Evolutionary conservation across 2,888 invertebrate species (phyloP).

Genomic region (Ophioninae sp.): DNA sequence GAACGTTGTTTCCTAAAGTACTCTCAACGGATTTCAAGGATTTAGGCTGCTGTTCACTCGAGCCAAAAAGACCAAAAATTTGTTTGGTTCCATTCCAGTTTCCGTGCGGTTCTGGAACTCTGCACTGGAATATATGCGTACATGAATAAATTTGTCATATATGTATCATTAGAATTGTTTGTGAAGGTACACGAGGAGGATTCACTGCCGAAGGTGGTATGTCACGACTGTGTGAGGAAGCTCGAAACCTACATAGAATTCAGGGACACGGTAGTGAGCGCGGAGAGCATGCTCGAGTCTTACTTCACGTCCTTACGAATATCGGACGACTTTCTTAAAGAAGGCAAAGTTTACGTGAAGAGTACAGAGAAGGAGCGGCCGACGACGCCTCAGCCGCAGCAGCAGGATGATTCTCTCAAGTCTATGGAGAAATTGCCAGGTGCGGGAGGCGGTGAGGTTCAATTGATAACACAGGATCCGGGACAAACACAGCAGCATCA

Average conservation of each 20-base stretch:
- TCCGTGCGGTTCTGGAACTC: background rate
- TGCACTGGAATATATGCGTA: background rate
- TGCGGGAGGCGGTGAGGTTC: slow-evolving; percentile 55
- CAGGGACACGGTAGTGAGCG: slow-evolving; percentile 85
- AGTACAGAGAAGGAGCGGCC: slow-evolving; percentile 75
- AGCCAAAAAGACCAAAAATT: background rate
- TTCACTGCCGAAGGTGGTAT: slow-evolving; percentile 87
- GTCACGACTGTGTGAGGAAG: slow-evolving; percentile 85
- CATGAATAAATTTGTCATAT: background rate
- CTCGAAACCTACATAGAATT: slow-evolving; percentile 85
- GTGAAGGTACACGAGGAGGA: slow-evolving; percentile 86
- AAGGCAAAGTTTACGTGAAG: slow-evolving; percentile 83
- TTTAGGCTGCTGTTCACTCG: background rate
- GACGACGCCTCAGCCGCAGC: slow-evolving; percentile 68
- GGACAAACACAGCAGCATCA: slow-evolving; percentile 70
- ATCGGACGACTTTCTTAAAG: slow-evolving; percentile 85
- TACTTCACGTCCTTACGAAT: slow-evolving; percentile 85
- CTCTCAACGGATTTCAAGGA: background rate
- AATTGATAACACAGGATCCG: slow-evolving; percentile 67
- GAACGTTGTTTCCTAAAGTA: background rate
- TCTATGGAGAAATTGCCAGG: slow-evolving; percentile 69
- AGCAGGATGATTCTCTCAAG: slow-evolving; percentile 73
- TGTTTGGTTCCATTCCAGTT: background rate
- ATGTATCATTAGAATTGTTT: slow-evolving; percentile 19
- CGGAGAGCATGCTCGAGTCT: slow-evolving; percentile 86